Conservation (phyloP, 2,113 vertebrate genomes). For the Neopipo cinnamomea region DNA sequence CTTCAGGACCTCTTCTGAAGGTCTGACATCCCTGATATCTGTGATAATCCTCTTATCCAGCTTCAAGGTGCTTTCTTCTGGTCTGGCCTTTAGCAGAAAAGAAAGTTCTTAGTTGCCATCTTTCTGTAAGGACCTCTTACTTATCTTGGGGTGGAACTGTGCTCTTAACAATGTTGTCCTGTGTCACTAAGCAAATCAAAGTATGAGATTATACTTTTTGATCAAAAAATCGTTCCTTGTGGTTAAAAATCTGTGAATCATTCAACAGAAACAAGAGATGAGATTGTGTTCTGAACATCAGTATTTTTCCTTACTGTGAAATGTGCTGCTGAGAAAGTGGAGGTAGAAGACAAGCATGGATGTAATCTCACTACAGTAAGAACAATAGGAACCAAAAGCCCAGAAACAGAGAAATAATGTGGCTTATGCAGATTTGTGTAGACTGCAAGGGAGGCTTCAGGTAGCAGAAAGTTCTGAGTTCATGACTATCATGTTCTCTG, state of each 20-base stretch:
- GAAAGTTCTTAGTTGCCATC: background rate
- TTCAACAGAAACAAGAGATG: background rate
- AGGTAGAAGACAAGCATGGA: background rate
- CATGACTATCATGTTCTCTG: background rate
- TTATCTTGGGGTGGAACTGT: background rate
- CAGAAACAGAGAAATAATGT: background rate
- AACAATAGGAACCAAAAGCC: background rate
- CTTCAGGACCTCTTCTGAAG: background rate
- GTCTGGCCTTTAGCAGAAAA: background rate
- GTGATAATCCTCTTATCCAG: background rate
- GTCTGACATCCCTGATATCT: background rate
- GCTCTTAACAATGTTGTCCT: background rate
- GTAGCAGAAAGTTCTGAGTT: background rate
- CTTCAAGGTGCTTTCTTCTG: background rate
- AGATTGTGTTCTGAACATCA: background rate
- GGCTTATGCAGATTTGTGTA: background rate
- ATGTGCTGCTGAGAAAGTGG: background rate
- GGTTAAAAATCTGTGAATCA: background rate
- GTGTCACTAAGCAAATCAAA: background rate
- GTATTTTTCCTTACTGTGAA: background rate
- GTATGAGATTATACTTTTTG: background rate
- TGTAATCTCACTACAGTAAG: background rate
- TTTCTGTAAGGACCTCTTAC: background rate
- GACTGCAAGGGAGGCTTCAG: background rate
- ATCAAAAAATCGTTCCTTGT: background rate